Evolutionary conservation across 1,140 invertebrate species (phyloP).

Genomic region (Mactra quadrangularis): DNA sequence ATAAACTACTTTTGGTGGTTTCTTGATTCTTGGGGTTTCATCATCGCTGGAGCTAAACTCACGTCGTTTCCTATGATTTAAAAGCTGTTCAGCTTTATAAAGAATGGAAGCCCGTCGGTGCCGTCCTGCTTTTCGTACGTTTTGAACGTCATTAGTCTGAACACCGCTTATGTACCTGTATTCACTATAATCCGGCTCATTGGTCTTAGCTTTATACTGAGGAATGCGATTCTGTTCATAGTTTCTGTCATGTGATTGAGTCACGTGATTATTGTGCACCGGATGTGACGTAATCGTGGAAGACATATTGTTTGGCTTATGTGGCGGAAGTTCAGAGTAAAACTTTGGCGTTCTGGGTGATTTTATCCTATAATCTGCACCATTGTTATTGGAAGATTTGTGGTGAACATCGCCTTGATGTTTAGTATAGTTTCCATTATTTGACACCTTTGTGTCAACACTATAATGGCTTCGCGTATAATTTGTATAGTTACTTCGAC

Average conservation of each 20-base stretch:
- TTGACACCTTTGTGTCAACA: background rate
- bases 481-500: background rate
- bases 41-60: background rate
- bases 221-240: background rate
- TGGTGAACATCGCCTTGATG: background rate
- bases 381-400: background rate
- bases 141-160: constrained; percentile 5
- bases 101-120: constrained; percentile 7
- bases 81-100: constrained; percentile 32
- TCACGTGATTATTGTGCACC: background rate
- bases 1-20: background rate
- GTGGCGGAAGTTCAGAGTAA: background rate
- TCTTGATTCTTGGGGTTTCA: background rate
- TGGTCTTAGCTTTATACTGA: background rate
- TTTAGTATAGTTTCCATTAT: background rate
- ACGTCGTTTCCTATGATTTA: constrained; percentile 27
- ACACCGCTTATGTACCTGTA: constrained; percentile 15
- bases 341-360: background rate
- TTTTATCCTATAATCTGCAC: background rate
- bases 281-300: background rate
- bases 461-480: background rate
- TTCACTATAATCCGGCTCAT: background rate
- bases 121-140: constrained; percentile 30
- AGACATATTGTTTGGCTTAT: background rate
- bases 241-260: background rate